Percentiles rank a stretch among this genome's conserved stretches.
Evolutionary conservation across 30 jellyfish, hydroid and myxozoan genomes (phyloP).

Genomic region (Clytia hemisphaerica): DNA sequence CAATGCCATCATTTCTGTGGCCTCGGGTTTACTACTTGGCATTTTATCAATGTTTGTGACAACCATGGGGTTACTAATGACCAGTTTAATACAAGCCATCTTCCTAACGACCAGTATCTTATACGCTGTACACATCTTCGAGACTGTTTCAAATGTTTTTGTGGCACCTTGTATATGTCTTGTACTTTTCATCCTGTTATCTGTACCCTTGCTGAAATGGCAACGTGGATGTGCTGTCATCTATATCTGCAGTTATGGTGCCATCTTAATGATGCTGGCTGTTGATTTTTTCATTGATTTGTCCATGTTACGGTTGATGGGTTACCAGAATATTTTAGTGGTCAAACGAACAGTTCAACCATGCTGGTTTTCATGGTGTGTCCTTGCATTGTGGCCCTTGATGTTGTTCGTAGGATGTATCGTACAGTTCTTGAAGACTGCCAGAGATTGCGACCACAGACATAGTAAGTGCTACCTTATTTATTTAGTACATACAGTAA

Average conservation of each 20-base stretch:
- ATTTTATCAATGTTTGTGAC: slow-evolving; percentile 47
- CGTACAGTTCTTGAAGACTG: slow-evolving; percentile 78
- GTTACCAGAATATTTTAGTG: slow-evolving; percentile 29
- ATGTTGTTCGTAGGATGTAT: slow-evolving; percentile 61
- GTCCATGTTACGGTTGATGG: slow-evolving; percentile 47
- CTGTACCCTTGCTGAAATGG: slow-evolving; percentile 12
- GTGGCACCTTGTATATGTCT: slow-evolving; percentile 52
- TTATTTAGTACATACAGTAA: no score
- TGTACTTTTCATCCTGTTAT: slow-evolving; percentile 50
- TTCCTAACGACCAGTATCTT: slow-evolving; percentile 37
- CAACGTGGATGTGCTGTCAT: slow-evolving; percentile 55
- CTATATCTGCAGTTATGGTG: slow-evolving; percentile 78
- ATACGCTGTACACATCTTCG: slow-evolving; percentile 43
- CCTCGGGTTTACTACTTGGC: slow-evolving; percentile 65
- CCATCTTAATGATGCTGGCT: slow-evolving; percentile 54
- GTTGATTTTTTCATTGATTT: slow-evolving; percentile 66
- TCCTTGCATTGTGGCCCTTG: slow-evolving; percentile 72
- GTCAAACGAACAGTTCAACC: slow-evolving; percentile 32
- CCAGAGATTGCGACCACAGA: slow-evolving; percentile 49
- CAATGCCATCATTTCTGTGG: slow-evolving; percentile 67
- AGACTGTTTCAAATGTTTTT: slow-evolving; percentile 30
- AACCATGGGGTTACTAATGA: slow-evolving; percentile 52
- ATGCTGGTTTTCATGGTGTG: slow-evolving; percentile 85
- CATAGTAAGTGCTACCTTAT: no score
- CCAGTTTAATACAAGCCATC: slow-evolving; percentile 55